Evolutionary conservation across 1,140 invertebrate species (phyloP).

Genomic region (Drosophila arawakana): DNA sequence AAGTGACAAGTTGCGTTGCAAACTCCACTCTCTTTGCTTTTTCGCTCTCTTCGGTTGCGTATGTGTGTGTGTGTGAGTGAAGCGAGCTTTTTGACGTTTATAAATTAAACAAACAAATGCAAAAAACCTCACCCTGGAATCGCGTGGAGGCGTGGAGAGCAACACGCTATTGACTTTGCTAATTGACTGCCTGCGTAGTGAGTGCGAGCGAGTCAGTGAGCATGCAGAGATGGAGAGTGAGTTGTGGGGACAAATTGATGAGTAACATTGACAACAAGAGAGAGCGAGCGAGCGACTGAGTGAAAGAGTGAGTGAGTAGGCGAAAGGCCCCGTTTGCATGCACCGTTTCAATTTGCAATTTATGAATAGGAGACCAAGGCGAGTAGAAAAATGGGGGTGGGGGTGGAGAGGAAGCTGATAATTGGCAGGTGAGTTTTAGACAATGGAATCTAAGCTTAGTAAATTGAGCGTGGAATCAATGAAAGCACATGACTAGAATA

Average conservation of each 20-base stretch:
- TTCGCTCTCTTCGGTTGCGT: not conserved
- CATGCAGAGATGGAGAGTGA: not conserved
- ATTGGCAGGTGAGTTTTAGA: slow-evolving; percentile 15
- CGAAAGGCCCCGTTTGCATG: slow-evolving; percentile 23
- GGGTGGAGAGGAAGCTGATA: slow-evolving; percentile 4
- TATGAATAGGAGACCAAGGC: not conserved
- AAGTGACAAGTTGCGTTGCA: slow-evolving; percentile 30
- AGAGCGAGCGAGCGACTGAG: slow-evolving; percentile 1
- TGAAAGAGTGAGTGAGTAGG: not conserved
- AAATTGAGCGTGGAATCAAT: not conserved
- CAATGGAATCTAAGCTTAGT: slow-evolving; percentile 10
- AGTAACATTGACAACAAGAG: not conserved
- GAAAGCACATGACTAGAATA: not conserved
- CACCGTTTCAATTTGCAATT: slow-evolving; percentile 34
- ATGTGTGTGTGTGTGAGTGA: slow-evolving; percentile 12
- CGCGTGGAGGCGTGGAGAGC: slow-evolving; percentile 27
- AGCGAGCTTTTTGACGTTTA: slow-evolving; percentile 66
- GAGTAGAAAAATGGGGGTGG: too few species aligned
- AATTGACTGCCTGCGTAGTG: slow-evolving; percentile 61
- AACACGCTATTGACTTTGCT: slow-evolving; percentile 75
- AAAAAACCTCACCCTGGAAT: slow-evolving; percentile 40
- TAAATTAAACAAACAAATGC: slow-evolving; percentile 77
- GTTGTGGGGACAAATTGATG: slow-evolving; percentile 21
- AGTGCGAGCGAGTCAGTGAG: slow-evolving; percentile 15
- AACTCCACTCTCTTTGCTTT: not conserved